Conservation (phyloP, 2,797 vertebrate species). For the Buphagus erythrorhynchus region DNA sequence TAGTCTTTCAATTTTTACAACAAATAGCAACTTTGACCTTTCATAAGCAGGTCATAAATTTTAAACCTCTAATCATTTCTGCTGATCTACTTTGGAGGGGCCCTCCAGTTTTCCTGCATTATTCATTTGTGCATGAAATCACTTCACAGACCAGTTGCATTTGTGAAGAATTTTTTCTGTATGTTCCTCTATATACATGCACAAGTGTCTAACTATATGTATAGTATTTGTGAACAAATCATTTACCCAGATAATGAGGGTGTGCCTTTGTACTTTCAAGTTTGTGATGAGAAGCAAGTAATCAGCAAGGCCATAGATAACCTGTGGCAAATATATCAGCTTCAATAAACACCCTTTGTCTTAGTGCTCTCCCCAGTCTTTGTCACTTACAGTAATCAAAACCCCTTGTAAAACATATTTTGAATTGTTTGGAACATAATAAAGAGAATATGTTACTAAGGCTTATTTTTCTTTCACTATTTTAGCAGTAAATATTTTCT, state of each 20-base stretch:
- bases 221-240: neutral
- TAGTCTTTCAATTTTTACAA: neutral
- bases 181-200: neutral
- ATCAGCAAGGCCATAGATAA: neutral
- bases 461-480: neutral
- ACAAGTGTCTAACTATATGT: neutral
- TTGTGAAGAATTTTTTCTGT: neutral
- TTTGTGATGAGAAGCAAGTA: neutral
- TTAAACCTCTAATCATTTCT: neutral
- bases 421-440: neutral
- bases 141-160: neutral
- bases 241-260: neutral
- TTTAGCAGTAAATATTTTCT: slow-evolving; percentile 17
- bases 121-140: neutral
- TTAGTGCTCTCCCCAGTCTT: neutral
- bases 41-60: neutral
- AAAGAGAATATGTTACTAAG: neutral
- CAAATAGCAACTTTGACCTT: neutral
- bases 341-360: neutral
- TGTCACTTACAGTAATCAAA: neutral
- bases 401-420: neutral
- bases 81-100: neutral
- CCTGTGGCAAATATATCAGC: neutral
- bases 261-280: neutral
- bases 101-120: neutral